Evolutionary conservation across 2,888 invertebrate species (phyloP).

Genomic region (Stictocephala bisonia): DNA sequence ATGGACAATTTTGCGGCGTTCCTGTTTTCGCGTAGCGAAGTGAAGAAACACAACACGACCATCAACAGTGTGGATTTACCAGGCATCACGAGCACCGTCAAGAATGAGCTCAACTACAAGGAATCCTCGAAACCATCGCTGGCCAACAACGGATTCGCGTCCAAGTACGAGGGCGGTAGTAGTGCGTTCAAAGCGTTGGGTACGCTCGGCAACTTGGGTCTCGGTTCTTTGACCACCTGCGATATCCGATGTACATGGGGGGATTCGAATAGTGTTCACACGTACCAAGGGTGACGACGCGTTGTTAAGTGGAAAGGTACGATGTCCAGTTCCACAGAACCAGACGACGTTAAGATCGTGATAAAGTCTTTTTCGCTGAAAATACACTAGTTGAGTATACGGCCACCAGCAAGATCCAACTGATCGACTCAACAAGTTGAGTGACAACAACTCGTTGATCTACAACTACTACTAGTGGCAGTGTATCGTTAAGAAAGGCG

Average conservation of each 20-base stretch:
- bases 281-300: conserved; percentile 24
- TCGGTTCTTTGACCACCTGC: conserved; percentile 32
- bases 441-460: not conserved
- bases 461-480: conserved; percentile 20
- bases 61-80: conserved; percentile 10
- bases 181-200: conserved; percentile 23
- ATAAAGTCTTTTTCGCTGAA: conserved; percentile 7
- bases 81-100: conserved; percentile 27
- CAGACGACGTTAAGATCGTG: not conserved
- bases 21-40: conserved; percentile 1
- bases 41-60: conserved; percentile 20
- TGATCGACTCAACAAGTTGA: not conserved
- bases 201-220: conserved; percentile 10
- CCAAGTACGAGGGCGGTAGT: conserved; percentile 8
- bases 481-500: conserved; percentile 31
- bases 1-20: conserved; percentile 17
- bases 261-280: conserved; percentile 34
- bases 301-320: conserved; percentile 11
- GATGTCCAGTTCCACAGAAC: not conserved
- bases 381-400: conserved; percentile 20
- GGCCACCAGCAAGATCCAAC: conserved; percentile 8
- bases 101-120: not conserved
- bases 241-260: conserved; percentile 21
- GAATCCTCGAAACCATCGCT: not conserved
- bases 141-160: not conserved